Percentiles rank a stretch among this genome's conserved stretches.
Evolutionary conservation across 2,888 invertebrate species (phyloP).

Genomic region (Coleophora flavipennella): DNA sequence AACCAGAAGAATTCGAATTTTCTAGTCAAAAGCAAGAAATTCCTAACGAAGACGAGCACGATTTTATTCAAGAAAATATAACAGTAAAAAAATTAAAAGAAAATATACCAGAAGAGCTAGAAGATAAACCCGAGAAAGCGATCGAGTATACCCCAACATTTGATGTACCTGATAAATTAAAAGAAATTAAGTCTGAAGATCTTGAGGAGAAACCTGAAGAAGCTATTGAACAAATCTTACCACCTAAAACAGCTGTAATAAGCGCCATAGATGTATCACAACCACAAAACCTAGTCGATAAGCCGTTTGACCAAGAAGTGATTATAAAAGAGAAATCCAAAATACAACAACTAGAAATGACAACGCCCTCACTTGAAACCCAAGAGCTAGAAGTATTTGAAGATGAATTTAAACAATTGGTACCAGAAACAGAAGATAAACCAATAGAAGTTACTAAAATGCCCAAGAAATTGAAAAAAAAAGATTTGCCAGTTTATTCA

Average conservation of each 20-base stretch:
- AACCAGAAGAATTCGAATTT: slow-evolving; percentile 41
- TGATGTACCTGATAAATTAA: background rate
- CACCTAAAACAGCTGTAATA: background rate
- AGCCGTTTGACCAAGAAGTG: background rate
- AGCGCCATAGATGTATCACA: slow-evolving; percentile 3
- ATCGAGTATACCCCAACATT: background rate
- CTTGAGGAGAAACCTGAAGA: slow-evolving; percentile 3
- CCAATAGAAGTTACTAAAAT: no score
- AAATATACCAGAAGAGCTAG: background rate
- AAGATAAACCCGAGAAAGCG: background rate
- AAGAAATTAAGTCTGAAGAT: slow-evolving; percentile 1
- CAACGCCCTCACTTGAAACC: no score
- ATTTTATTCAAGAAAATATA: background rate
- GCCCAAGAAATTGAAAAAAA: no score
- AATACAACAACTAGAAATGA: no score
- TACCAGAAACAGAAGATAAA: no score
- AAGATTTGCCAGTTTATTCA: no score
- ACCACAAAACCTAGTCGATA: background rate
- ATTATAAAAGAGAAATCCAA: background rate
- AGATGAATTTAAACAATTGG: no score
- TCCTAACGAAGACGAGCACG: background rate
- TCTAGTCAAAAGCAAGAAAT: slow-evolving; percentile 21
- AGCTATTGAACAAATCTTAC: background rate
- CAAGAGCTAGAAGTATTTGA: no score
- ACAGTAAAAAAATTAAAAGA: background rate